Percentiles rank a stretch among this genome's conserved stretches.
These are phyloP conservation scores for Datnioides undecimradiatus DNA, from an alignment of 2,113 vertebrate species.

Conservation along the genomic window DNA sequence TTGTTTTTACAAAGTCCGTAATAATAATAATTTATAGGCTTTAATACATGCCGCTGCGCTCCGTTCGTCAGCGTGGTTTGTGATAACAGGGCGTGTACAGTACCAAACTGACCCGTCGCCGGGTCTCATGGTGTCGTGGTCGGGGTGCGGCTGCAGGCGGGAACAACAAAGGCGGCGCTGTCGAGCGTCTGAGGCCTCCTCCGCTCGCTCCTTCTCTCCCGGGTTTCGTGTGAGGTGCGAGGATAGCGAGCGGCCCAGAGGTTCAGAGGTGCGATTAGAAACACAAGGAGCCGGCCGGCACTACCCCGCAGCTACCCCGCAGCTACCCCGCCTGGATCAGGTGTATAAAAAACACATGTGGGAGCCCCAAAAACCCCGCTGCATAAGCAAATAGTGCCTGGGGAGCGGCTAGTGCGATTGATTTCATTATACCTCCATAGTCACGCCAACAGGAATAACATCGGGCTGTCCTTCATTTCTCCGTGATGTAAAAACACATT, in stretches of 20 bases:
- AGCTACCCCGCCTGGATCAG: slow-evolving; percentile 73
- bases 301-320: slow-evolving; percentile 56
- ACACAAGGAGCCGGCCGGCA: slow-evolving; percentile 67
- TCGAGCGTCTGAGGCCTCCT: slow-evolving; percentile 49
- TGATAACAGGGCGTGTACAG: slow-evolving; percentile 64
- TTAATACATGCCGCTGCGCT: slow-evolving; percentile 72
- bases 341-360: slow-evolving; percentile 78
- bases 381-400: slow-evolving; percentile 68
- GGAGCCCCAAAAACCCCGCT: slow-evolving; percentile 52
- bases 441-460: slow-evolving; percentile 64
- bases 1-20: slow-evolving; percentile 79
- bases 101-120: slow-evolving; percentile 54
- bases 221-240: slow-evolving; percentile 74
- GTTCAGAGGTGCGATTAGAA: slow-evolving; percentile 72
- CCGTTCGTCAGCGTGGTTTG: slow-evolving; percentile 61
- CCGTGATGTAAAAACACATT: slow-evolving; percentile 47
- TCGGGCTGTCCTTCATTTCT: slow-evolving; percentile 59
- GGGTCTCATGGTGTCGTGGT: slow-evolving; percentile 23
- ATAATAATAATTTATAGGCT: slow-evolving; percentile 86
- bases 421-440: slow-evolving; percentile 67
- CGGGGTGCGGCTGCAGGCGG: slow-evolving; percentile 25
- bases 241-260: slow-evolving; percentile 58
- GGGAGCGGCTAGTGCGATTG: slow-evolving; percentile 66
- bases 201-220: slow-evolving; percentile 38
- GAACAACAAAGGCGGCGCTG: slow-evolving; percentile 65